Base-by-base conservation (phyloP, 2,797 vertebrate species). In the Scolopax bukidnonensis region DNA sequence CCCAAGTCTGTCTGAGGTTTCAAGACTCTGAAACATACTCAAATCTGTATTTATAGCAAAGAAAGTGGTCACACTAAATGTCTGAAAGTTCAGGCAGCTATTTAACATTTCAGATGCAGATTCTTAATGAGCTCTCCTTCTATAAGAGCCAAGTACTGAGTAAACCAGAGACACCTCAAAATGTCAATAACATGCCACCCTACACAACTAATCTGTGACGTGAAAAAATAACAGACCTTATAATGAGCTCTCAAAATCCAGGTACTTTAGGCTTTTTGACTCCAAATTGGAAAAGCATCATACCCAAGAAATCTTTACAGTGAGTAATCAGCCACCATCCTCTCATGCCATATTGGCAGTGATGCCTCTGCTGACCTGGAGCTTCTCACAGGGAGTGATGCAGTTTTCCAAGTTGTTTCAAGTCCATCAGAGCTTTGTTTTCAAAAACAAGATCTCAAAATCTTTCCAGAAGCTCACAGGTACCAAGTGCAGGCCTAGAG, bases 221-320 rank as follows among this genome's bases (percentile, higher is more conserved):
- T 16, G 45, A 77, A 69, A 82, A 92, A 56, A 24, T 7, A 77
- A 45, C 27, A 63, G 65, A 59, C 54, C 36, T 86, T 45, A 27
- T 11, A 56, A 61, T 0, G 9, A 86, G 71, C 51, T 70, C n/a
- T 28, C 63, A 69, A 64, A 92, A 25, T 60, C 54, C 78, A 74
- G 60, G 45, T 50, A 56, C 51, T 90, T 78, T 20, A 69, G 61
- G 67, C 17, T 88, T 64, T 93, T 69, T 78, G 30, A 90, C 47
- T 87, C 92, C 85, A 90, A 81, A 77, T 25, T 91, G 78, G 89
- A 89, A 81, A 87, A 86, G 61, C 82, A 89, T 81, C 97, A 83
- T 53, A 65, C 75, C 70, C 83, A 76, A 77, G 67, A 70, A 64
- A 71, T 40, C 47, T 85, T 74, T 78, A 93, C 43, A 93, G 53